These are phyloP conservation scores for Bubo blakistoni DNA, from an alignment of 2,113 vertebrate genomes.

Conservation along the genomic window DNA sequence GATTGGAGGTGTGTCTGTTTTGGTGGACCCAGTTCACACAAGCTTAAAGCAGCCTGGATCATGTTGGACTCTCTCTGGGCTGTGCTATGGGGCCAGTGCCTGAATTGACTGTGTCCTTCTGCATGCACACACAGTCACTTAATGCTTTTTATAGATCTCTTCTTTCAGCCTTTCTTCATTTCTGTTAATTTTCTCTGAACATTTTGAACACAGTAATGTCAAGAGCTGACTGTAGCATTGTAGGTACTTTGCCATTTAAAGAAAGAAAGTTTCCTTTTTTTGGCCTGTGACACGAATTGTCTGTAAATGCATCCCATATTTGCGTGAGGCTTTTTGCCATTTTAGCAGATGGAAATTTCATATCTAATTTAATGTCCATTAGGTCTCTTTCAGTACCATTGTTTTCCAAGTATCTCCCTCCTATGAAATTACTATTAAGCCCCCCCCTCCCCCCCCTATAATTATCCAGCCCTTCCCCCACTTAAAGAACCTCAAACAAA, in stretches of 20 bases:
- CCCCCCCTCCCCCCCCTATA: not conserved
- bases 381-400: not conserved
- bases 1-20: not conserved
- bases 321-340: conserved; percentile 46
- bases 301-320: conserved; percentile 50
- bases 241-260: conserved; percentile 37
- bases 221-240: not conserved
- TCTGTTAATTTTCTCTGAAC: conserved; percentile 5
- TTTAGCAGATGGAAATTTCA: conserved; percentile 58
- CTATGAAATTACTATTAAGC: not conserved
- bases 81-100: not conserved
- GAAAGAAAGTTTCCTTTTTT: conserved; percentile 28
- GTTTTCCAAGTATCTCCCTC: conserved; percentile 23
- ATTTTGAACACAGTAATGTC: not conserved
- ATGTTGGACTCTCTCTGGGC: not conserved
- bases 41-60: not conserved
- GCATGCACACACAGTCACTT: not conserved
- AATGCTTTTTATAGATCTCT: not conserved
- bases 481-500: not conserved
- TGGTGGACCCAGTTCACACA: not conserved
- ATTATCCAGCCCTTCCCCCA: not conserved
- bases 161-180: not conserved
- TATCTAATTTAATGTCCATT: conserved; percentile 42
- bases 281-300: conserved; percentile 23
- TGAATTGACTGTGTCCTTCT: not conserved